Evolutionary conservation across 2,888 invertebrate species (phyloP).

Genomic region (Eucera pruinosa): DNA sequence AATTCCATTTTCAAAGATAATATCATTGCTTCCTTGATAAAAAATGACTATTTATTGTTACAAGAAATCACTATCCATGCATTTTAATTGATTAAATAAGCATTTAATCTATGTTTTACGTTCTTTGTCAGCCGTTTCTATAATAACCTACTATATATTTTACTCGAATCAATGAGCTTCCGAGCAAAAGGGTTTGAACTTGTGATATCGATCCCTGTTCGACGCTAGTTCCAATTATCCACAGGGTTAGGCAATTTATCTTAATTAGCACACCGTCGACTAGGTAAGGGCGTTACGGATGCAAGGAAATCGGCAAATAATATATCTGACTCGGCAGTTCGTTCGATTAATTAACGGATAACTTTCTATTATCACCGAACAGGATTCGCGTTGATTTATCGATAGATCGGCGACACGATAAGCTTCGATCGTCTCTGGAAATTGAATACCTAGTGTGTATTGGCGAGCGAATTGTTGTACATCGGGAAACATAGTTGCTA

Average conservation of each 20-base stretch:
- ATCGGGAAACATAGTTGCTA: not conserved
- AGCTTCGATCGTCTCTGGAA: conserved; percentile 28
- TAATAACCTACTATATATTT: not conserved
- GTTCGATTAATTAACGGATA: conserved; percentile 61
- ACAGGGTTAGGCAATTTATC: conserved; percentile 37
- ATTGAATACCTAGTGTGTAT: conserved; percentile 5
- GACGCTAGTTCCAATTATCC: conserved; percentile 32
- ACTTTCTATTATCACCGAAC: conserved; percentile 47
- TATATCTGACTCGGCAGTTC: conserved; percentile 30
- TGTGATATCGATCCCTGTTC: conserved; percentile 21
- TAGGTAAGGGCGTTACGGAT: conserved; percentile 29
- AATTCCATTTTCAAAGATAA: too few species aligned
- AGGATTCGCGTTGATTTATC: conserved; percentile 42
- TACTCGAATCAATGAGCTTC: not conserved
- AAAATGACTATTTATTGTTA: too few species aligned
- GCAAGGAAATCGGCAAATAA: conserved; percentile 55
- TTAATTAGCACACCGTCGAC: conserved; percentile 49
- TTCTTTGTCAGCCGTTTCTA: not conserved
- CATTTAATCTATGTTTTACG: not conserved
- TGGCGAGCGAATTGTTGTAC: not conserved
- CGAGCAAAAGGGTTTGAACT: not conserved
- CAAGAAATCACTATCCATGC: not conserved
- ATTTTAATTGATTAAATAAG: not conserved
- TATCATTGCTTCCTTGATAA: too few species aligned
- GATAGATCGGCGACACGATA: conserved; percentile 24